These are phyloP conservation scores for Trididemnum clinides DNA, from an alignment of 23 tunicate genomes.

Conservation along the genomic window DNA sequence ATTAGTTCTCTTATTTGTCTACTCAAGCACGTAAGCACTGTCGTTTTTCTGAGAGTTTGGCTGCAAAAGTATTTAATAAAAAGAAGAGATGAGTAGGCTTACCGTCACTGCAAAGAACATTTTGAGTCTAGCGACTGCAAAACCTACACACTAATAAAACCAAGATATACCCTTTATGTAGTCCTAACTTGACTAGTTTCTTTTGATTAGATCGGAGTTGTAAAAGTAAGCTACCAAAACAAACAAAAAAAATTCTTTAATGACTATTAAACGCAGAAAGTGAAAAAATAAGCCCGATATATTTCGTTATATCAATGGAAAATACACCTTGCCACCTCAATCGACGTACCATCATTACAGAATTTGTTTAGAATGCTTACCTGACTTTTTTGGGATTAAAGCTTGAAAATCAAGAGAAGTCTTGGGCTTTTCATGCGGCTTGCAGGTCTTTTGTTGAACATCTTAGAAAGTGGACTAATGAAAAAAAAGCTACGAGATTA, in stretches of 20 bases:
- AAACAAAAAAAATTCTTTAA: not conserved
- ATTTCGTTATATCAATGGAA: not conserved
- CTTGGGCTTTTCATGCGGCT: not conserved
- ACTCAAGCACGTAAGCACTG: too few species aligned
- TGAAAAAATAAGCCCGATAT: not conserved
- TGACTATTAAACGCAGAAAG: not conserved
- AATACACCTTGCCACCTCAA: not conserved
- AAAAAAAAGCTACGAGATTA: not conserved
- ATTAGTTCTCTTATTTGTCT: too few species aligned
- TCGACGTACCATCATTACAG: not conserved
- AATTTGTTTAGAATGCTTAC: not conserved
- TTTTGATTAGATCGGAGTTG: too few species aligned
- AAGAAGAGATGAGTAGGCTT: too few species aligned
- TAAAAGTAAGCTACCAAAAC: not conserved
- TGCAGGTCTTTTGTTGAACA: not conserved
- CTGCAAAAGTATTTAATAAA: too few species aligned
- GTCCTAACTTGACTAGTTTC: too few species aligned
- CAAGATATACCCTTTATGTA: too few species aligned
- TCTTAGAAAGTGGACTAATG: slow-evolving; percentile 13
- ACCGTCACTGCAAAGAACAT: too few species aligned
- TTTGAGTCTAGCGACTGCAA: too few species aligned
- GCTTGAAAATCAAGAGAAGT: slow-evolving; percentile 1
- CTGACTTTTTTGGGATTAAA: not conserved
- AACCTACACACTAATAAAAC: too few species aligned
- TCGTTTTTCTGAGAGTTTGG: too few species aligned